Evolutionary conservation across 2,797 vertebrate genomes (phyloP).

Genomic region (Mallotus villosus): DNA sequence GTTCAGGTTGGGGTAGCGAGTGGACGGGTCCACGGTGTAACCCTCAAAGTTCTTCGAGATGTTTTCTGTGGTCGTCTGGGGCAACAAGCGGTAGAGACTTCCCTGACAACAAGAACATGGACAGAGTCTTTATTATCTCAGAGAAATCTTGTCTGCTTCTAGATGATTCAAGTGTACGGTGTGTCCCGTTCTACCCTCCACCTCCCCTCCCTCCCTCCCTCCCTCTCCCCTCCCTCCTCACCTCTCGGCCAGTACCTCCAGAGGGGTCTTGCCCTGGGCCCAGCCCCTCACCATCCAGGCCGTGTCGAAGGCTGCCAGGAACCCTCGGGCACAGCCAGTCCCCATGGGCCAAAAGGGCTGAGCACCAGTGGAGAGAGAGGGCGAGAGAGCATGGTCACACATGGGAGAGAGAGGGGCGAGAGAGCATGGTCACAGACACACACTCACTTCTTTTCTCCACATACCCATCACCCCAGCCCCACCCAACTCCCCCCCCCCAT

Average conservation of each 20-base stretch:
- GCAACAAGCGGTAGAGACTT: constrained; percentile 93
- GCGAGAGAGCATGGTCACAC: neutral
- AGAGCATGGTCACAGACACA: neutral
- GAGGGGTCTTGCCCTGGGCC: constrained; percentile 80
- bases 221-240: constrained; percentile 41
- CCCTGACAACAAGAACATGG: constrained; percentile 66
- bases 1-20: constrained; percentile 96
- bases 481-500: no score
- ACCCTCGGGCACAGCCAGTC: constrained; percentile 94
- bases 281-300: constrained; percentile 95
- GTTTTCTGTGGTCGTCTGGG: constrained; percentile 96
- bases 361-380: constrained; percentile 25
- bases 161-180: no score
- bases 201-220: neutral
- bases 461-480: no score
- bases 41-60: constrained; percentile 97
- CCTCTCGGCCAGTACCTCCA: constrained; percentile 93
- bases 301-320: constrained; percentile 93
- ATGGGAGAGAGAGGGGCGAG: no score
- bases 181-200: no score
- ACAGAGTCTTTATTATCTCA: neutral
- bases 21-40: constrained; percentile 89
- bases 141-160: neutral
- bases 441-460: neutral
- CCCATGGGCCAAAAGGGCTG: constrained; percentile 99